These are phyloP conservation scores for Cephus rjabovi DNA, from an alignment of 2,888 invertebrate genomes.

Conservation along the genomic window DNA sequence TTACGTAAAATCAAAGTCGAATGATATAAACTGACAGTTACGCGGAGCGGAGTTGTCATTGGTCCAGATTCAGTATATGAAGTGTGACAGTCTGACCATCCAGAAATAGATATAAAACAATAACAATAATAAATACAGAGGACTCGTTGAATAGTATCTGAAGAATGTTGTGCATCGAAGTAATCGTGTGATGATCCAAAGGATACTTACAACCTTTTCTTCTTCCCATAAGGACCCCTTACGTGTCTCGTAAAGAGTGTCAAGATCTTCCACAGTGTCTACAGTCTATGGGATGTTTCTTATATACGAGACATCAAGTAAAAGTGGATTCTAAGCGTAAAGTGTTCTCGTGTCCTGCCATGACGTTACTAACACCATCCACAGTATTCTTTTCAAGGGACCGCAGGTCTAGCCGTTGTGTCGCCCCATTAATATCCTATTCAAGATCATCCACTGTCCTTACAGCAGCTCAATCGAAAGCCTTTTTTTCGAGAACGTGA, in stretches of 20 bases:
- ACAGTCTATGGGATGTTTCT: not conserved
- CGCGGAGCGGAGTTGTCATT: not conserved
- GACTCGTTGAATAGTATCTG: not conserved
- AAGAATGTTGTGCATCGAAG: not conserved
- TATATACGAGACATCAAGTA: not conserved
- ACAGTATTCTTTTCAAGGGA: not conserved
- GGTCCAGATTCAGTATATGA: not conserved
- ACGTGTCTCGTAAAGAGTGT: not conserved
- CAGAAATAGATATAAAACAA: not conserved
- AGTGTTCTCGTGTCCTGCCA: not conserved
- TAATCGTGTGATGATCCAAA: not conserved
- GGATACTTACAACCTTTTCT: not conserved
- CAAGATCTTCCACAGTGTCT: not conserved
- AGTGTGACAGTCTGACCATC: not conserved
- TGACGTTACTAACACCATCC: not conserved
- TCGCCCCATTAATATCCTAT: not conserved
- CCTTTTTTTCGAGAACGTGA: not conserved
- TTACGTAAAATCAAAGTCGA: not conserved
- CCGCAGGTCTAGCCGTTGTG: not conserved
- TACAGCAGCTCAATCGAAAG: not conserved
- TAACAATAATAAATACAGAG: not conserved
- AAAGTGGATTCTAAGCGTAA: not conserved
- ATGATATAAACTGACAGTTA: not conserved
- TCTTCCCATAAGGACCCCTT: not conserved
- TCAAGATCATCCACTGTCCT: not conserved